Base-by-base conservation (phyloP, 2,797 vertebrate genomes). In the Mycteria americana region DNA sequence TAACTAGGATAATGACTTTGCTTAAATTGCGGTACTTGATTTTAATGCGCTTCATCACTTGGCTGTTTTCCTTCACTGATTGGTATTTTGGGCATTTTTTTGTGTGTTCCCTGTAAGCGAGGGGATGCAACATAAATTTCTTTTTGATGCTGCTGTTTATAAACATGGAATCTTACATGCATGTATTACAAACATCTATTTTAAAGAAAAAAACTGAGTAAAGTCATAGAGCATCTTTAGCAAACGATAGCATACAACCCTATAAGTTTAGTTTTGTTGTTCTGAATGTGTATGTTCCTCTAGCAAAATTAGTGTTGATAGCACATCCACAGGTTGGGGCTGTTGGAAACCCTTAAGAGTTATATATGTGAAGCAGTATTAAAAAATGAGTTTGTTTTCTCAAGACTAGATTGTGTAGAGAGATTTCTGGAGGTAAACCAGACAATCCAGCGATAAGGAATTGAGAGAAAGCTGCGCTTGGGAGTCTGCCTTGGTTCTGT, bases 281-380 rank as follows among this genome's bases (percentile, higher is more conserved):
- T 92, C 62, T 73, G 41, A 53, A 28, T n/a, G 7, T 11, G 1
- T 24, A 3, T n/a, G n/a, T 72, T 91, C 14, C 19, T 72, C 25
- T 82, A 35, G 62, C 33, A 67, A 15, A 89, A 37, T 35, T 1
- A 30, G 14, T 2, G 13, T 56, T 48, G 64, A 2, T 59, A 18
- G 33, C 31, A n/a, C n/a, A 43, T 59, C 9, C 22, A 9, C 17
- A 62, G 54, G 18, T 24, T 69, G 50, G 18, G 46, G 21, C 54
- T 87, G 35, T 64, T 2, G 6, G 45, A 56, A 89, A n/a, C 37
- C 25, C 31, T 50, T 23, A 28, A 23, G 51, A 78, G 24, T 65
- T 78, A 21, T 0, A 2, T 35, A 22, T 0, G 0, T 9, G 13
- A 68, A 75, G 33, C 12, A 46, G 7, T 37, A 54, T 35, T 80